Evolutionary conservation across 1,140 invertebrate genomes (phyloP).

Genomic region (Chrysomallon squamiferum): DNA sequence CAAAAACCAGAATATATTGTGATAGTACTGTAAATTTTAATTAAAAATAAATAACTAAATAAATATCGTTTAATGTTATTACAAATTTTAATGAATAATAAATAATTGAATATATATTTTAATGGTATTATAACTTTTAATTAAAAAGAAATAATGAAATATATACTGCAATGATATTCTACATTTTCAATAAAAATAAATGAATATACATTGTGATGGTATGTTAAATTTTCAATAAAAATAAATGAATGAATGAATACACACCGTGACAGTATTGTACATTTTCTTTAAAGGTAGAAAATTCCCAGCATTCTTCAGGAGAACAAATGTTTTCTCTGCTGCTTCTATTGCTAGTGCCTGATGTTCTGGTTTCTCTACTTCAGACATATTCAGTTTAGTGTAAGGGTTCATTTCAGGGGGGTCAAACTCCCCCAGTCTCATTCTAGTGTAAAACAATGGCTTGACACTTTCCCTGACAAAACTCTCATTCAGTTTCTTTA

Average conservation of each 20-base stretch:
- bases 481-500: conserved; percentile 1
- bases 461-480: conserved; percentile 22
- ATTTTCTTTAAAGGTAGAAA: conserved; percentile 18
- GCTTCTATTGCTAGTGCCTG: conserved; percentile 24
- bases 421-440: conserved; percentile 56
- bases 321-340: conserved; percentile 43
- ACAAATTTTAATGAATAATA: no score
- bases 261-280: conserved; percentile 11
- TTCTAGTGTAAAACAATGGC: conserved; percentile 51
- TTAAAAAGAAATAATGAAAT: no score
- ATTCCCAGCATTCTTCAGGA: conserved; percentile 41
- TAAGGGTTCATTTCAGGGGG: conserved; percentile 48
- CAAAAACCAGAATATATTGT: no score
- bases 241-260: not conserved
- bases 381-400: conserved; percentile 22
- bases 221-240: no score
- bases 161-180: no score
- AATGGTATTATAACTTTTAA: no score
- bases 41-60: no score
- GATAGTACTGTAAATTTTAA: no score
- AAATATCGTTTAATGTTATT: no score
- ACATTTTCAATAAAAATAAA: no score
- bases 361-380: conserved; percentile 43
- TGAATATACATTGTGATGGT: no score
- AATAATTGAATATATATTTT: no score